phyloP scores from a whole-genome alignment of 2,888 invertebrate species.

The Amphipoea lucens region DNA sequence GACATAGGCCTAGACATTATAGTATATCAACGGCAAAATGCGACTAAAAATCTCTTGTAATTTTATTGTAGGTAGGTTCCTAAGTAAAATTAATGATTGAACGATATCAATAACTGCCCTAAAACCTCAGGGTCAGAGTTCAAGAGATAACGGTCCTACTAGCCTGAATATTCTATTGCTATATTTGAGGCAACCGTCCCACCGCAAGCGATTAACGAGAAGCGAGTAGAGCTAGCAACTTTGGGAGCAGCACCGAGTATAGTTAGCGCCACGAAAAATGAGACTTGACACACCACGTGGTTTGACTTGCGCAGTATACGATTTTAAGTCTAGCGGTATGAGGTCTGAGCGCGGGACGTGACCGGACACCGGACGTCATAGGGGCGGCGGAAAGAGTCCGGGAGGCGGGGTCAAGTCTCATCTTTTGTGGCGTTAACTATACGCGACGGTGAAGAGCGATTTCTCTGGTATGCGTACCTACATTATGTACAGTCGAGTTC shows the following conservation, averaged over 20 bases:
- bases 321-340: too few relatives aligned
- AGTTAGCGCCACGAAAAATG: too few relatives aligned
- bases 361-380: too few relatives aligned
- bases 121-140: slow-evolving; percentile 28
- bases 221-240: neutral
- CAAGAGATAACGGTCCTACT: slow-evolving; percentile 15
- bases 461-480: neutral
- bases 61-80: neutral
- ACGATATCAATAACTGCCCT: slow-evolving; percentile 10
- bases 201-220: neutral
- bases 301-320: too few relatives aligned
- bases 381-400: too few relatives aligned
- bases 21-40: neutral
- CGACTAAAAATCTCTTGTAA: neutral
- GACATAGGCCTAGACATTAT: too few relatives aligned
- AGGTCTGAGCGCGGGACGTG: too few relatives aligned
- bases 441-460: neutral
- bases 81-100: slow-evolving; percentile 1
- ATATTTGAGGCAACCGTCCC: neutral
- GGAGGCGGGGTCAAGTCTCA: too few relatives aligned
- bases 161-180: slow-evolving; percentile 22
- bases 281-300: too few relatives aligned
- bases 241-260: neutral
- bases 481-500: too few relatives aligned
- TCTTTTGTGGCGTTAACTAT: too few relatives aligned